Percentiles rank a stretch among this genome's conserved stretches.
Evolutionary conservation across 2,113 vertebrate genomes (phyloP).

Genomic region (Trichomycterus rosablanca): DNA sequence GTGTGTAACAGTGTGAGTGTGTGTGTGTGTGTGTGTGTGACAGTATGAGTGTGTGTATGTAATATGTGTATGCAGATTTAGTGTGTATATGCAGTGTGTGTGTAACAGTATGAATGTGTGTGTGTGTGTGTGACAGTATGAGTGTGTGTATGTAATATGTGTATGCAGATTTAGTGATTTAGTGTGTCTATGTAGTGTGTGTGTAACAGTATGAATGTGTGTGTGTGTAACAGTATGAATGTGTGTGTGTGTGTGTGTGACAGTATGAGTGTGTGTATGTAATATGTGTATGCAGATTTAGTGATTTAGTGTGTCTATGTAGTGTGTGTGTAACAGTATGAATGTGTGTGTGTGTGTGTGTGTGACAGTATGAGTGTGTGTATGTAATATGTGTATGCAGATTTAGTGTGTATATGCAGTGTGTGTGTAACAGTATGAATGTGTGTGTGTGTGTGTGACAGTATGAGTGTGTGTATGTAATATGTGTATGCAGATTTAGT

Average conservation of each 20-base stretch:
- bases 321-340: too few species aligned
- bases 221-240: too few species aligned
- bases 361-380: background rate
- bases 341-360: too few species aligned
- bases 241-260: too few species aligned
- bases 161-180: background rate
- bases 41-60: background rate
- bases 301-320: too few species aligned
- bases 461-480: background rate
- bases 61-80: background rate
- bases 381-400: too few species aligned
- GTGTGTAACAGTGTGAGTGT: background rate
- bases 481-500: too few species aligned
- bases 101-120: background rate
- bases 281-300: too few species aligned
- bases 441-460: constrained; percentile 3
- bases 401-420: background rate
- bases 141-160: background rate
- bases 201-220: background rate
- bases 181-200: background rate
- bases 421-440: background rate
- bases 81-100: background rate
- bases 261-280: too few species aligned
- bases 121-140: background rate
- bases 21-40: background rate